Base-by-base conservation (phyloP, 64 coral and sea anemone species). In the Dendronephthya gigantea region DNA sequence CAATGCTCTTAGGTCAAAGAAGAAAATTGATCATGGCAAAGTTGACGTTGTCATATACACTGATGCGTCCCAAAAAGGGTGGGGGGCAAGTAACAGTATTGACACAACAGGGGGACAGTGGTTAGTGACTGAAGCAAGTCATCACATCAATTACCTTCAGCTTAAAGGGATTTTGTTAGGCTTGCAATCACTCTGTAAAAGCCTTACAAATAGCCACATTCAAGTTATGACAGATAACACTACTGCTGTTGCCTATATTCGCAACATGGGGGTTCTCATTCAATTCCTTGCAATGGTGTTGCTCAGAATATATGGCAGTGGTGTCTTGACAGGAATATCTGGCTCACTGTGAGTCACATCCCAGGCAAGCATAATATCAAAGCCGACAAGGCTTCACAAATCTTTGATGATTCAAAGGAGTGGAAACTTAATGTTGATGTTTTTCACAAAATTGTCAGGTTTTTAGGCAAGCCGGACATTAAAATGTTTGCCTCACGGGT, bases 221-320 rank as follows among this genome's bases (percentile, higher is more conserved):
- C 19, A 75, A 65, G 52, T 91, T 9, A 83, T 86, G 47, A 37
- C 88, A 35, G 89, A 94, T 35, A 91, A 89, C 56, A 86, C 83
- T 30, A 94, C 89, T 10, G 62, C 93, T 35, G 84, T 95, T 40
- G 74, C 87, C 8, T 94, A 84, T 52, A 58, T 95, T 31, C 91
- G 86, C 25, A 87, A 91, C 47, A 96, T 85, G 87, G 93, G 93
- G 11, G 88, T 9, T 69, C 76, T 2, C 69, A 96, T n/a, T 92
- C 90, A 16, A 22, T 19, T 31, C 43, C 84, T 5, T 56, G 86
- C 47, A n/a, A 91, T 56, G 75, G 50, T 2, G 29, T 90, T 55
- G 87, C 90, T 33, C n/a, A 40, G 72, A 49, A 82, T 87, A 40
- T 90, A 1, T 92, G 90, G 88, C 82, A 39, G 10, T 96, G 93